These are phyloP conservation scores for Centrocercus urophasianus DNA, from an alignment of 2,113 vertebrate species.

Conservation along the genomic window DNA sequence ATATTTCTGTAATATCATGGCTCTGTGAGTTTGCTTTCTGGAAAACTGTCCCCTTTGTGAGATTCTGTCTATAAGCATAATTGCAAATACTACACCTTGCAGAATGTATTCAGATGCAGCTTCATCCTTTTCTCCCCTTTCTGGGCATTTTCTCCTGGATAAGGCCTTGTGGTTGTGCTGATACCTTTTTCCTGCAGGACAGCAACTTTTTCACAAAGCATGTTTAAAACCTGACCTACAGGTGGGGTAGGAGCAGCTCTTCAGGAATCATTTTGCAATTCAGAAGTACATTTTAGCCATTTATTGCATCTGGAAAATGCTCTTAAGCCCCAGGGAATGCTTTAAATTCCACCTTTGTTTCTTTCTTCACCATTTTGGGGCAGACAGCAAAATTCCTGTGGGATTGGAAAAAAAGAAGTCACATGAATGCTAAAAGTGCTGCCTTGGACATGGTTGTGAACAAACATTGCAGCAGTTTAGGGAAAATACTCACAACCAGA, in stretches of 20 bases:
- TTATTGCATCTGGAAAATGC: background rate
- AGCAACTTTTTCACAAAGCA: background rate
- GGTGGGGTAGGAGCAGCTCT: background rate
- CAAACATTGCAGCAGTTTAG: background rate
- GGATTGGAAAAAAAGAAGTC: background rate
- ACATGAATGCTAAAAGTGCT: background rate
- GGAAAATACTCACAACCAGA: background rate
- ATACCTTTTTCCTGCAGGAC: background rate
- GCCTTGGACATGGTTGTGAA: background rate
- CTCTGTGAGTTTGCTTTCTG: background rate
- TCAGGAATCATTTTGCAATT: background rate
- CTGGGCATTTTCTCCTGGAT: background rate
- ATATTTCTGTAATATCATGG: no score
- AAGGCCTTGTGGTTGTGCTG: fast-evolving
- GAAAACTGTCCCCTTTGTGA: background rate
- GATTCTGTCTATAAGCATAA: fast-evolving
- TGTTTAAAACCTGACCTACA: background rate
- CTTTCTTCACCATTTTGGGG: background rate
- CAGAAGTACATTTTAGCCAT: background rate
- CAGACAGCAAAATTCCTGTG: background rate
- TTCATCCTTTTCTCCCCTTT: background rate
- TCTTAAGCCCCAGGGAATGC: background rate
- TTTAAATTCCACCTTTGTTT: background rate
- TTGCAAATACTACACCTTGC: background rate
- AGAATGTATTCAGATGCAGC: fast-evolving